Base-by-base conservation (phyloP, 2,888 invertebrate species). In the Therioaphis trifolii region DNA sequence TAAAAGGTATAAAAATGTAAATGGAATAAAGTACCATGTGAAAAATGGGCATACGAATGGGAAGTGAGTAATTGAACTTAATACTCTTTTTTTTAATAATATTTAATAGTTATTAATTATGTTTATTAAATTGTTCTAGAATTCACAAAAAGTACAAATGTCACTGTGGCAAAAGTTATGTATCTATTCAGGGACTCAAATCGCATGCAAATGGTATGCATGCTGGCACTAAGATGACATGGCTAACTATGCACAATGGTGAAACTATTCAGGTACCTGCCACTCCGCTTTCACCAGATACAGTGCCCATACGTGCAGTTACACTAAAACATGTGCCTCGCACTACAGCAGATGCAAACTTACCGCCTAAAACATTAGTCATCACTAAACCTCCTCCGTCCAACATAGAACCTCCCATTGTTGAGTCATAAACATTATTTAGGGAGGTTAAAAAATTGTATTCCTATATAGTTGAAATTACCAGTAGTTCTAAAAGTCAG, bases 21-120 rank as follows among this genome's bases (percentile, higher is more conserved):
- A 95, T 89, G 95, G 95, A 84, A 95, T 95, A 87, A 95, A 95
- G 88, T 95, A 96, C 89, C 95, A 96, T 89, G 94, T 94, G 66
- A 94, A 94, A 89, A 94, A 95, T 88, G 94, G 95, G 12, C 95
- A 96, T 89, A 94, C 94, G 89, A 94, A 94, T 87, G 93, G 93
- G 89, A 94, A 93, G 94, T 94, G 88, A 91, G 93, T 92, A 29
- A 24, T 27, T 58, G 9, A 24, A 21, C 4, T 43, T 43, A 43
- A 11, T 0, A 15, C 49, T 15, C 12, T 24, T 35, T 24, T 24
- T 40, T 29, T 14, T 1, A 18, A 18, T 9, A 18, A 18, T 9
- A 18, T 12, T 2, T 15, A 72, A 52, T 52, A 4, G 52, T 35
- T 35, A 21, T 35, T 35, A 4, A n/a, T 52, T 35, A 35, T 14